Percentiles rank a stretch among this genome's conserved stretches.
phyloP scores from a whole-genome alignment of 2,888 invertebrate genomes.

The Zonitis immaculata region DNA sequence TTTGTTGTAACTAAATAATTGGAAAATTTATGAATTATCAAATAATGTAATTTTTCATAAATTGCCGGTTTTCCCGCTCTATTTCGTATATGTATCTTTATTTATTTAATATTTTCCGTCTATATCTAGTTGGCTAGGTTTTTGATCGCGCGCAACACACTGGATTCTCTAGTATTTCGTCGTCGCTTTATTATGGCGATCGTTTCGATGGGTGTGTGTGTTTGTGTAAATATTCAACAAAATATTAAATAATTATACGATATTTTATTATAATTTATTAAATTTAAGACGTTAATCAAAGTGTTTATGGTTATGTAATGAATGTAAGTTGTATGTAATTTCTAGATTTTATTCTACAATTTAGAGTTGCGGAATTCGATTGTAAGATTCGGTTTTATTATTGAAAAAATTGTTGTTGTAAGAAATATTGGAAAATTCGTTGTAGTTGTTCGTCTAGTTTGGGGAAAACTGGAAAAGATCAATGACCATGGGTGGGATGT shows the following conservation, averaged over 20 bases:
- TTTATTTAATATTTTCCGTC: background rate
- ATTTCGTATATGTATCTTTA: background rate
- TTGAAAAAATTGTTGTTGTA: no score
- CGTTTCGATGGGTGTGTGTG: conserved; percentile 34
- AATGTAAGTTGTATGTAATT: conserved; percentile 40
- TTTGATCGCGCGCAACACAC: background rate
- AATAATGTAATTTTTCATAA: background rate
- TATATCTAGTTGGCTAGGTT: background rate
- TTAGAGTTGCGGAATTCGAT: no score
- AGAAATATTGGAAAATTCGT: background rate
- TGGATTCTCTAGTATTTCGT: conserved; percentile 1
- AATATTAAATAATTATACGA: no score
- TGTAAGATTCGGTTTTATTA: no score
- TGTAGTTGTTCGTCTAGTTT: background rate
- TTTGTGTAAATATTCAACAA: conserved; percentile 27
- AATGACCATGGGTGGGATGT: conserved; percentile 50
- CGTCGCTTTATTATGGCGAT: conserved; percentile 27
- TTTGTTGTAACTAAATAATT: background rate
- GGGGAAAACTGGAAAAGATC: conserved; percentile 33
- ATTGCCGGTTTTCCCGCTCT: background rate
- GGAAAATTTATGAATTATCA: background rate
- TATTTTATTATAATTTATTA: no score
- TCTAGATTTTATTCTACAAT: no score
- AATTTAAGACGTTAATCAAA: background rate
- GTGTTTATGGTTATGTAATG: conserved; percentile 16